Conservation (phyloP, 1,140 invertebrate species). For the Drosophila ficusphila region DNA sequence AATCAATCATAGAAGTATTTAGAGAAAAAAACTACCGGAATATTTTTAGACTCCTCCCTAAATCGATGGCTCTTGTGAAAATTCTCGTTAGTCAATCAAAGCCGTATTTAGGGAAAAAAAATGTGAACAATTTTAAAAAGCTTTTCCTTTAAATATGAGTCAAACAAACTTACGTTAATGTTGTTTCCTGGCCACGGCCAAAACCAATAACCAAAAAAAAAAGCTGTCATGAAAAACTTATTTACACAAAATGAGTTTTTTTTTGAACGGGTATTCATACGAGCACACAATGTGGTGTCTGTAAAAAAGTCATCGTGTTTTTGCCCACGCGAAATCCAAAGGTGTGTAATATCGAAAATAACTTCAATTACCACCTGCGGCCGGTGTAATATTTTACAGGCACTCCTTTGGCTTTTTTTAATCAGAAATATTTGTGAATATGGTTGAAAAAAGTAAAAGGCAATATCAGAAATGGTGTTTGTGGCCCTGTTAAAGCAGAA, state of each 20-base stretch:
- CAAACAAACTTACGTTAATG: slow-evolving; percentile 36
- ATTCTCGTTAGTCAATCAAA: neutral
- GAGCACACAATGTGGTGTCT: slow-evolving; percentile 17
- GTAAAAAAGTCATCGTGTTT: slow-evolving; percentile 55
- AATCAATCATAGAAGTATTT: no score
- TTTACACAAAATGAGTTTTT: slow-evolving; percentile 45
- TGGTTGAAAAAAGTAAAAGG: slow-evolving; percentile 1
- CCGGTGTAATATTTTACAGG: slow-evolving; percentile 30
- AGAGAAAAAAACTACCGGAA: no score
- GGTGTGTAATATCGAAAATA: slow-evolving; percentile 65
- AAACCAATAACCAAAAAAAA: slow-evolving; percentile 31
- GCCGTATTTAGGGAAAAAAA: neutral
- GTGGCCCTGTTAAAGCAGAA: neutral
- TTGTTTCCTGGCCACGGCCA: slow-evolving; percentile 28
- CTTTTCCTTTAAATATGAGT: neutral
- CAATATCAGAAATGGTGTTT: slow-evolving; percentile 3
- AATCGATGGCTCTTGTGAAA: no score
- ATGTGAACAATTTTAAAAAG: neutral
- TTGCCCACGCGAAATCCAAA: slow-evolving; percentile 34
- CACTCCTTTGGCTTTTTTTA: slow-evolving; percentile 7
- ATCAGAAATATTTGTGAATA: slow-evolving; percentile 1
- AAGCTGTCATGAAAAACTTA: slow-evolving; percentile 27
- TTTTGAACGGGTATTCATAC: slow-evolving; percentile 1
- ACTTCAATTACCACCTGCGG: slow-evolving; percentile 61
- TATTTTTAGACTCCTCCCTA: no score